phyloP scores from a whole-genome alignment of 2,888 invertebrate genomes.

The Saturnia japonica region DNA sequence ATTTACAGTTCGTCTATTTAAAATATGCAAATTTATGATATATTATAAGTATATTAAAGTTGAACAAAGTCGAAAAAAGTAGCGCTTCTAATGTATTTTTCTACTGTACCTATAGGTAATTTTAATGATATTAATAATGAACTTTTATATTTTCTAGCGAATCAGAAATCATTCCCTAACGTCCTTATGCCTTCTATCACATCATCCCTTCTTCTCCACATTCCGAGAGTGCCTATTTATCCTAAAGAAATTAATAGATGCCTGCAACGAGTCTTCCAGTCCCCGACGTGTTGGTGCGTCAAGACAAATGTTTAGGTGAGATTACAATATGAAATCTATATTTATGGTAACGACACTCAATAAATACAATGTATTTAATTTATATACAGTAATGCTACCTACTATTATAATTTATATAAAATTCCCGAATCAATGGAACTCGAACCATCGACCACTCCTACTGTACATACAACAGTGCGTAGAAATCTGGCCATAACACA shows the following conservation, averaged over 20 bases:
- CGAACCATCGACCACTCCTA: too few relatives aligned
- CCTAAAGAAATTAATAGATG: conserved; percentile 97
- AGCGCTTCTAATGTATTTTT: too few relatives aligned
- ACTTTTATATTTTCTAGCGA: conserved; percentile 79
- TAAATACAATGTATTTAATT: background rate
- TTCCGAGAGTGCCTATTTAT: conserved; percentile 99
- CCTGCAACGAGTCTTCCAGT: conserved; percentile 97
- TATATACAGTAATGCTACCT: background rate
- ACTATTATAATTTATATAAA: background rate
- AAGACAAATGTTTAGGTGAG: conserved; percentile 90
- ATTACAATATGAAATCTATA: conserved; percentile 14
- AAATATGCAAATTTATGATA: too few relatives aligned
- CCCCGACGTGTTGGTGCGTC: conserved; percentile 95
- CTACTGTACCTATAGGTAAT: background rate
- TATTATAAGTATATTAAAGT: too few relatives aligned
- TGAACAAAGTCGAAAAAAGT: too few relatives aligned
- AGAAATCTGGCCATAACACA: too few relatives aligned
- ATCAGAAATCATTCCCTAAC: conserved; percentile 96
- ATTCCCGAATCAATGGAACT: too few relatives aligned
- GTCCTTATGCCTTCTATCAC: conserved; percentile 97
- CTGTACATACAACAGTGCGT: too few relatives aligned
- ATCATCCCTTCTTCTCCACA: conserved; percentile 99
- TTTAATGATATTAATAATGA: background rate
- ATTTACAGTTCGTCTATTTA: too few relatives aligned
- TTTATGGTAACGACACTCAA: background rate